phyloP scores from a whole-genome alignment of 2,113 vertebrate genomes.

The Charadrius vociferus region DNA sequence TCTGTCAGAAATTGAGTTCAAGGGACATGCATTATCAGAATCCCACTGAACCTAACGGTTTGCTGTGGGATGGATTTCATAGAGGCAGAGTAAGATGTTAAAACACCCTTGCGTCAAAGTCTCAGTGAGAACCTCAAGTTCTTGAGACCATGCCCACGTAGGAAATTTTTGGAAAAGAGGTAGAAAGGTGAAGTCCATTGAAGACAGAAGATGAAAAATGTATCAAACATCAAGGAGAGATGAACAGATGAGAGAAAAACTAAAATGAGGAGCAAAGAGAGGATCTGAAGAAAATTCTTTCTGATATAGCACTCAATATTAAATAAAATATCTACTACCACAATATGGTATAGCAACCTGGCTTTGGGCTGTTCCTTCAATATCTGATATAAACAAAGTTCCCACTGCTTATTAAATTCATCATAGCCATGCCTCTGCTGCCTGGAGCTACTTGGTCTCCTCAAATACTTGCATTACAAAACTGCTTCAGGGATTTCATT shows the following conservation, averaged over 20 bases:
- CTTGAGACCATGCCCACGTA: not conserved
- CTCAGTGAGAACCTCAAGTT: not conserved
- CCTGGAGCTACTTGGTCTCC: constrained; percentile 34
- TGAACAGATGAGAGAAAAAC: not conserved
- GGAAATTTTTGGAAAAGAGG: not conserved
- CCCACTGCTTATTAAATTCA: constrained; percentile 39
- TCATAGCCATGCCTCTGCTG: constrained; percentile 4
- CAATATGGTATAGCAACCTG: constrained; percentile 6
- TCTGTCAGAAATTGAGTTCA: not conserved
- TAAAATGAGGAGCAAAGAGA: constrained; percentile 8
- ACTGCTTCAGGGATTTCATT: not conserved
- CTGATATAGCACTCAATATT: constrained; percentile 18
- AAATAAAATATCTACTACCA: constrained; percentile 53
- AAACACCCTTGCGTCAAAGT: not conserved
- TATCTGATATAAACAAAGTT: constrained; percentile 9
- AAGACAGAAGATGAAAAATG: constrained; percentile 34
- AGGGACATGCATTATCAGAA: not conserved
- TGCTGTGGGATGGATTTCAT: not conserved
- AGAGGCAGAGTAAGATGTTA: not conserved
- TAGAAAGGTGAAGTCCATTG: not conserved
- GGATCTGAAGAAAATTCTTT: constrained; percentile 49
- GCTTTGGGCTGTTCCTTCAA: constrained; percentile 33
- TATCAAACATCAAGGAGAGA: not conserved
- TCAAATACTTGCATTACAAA: not conserved
- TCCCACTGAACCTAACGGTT: not conserved